Evolutionary conservation across 2,888 invertebrate species (phyloP).

Genomic region (Leucozona laternaria): DNA sequence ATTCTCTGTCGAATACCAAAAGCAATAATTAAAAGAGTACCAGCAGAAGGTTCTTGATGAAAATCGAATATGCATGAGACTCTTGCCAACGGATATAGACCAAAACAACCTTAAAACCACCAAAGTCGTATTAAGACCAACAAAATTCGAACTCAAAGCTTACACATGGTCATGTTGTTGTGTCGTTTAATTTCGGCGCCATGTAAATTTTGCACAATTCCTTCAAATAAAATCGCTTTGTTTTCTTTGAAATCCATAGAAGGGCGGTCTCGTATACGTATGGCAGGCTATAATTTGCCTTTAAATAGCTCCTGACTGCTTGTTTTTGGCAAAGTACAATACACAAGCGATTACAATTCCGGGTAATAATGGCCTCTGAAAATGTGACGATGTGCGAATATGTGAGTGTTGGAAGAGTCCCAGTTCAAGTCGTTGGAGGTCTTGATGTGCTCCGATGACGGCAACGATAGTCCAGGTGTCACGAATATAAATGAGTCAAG

Average conservation of each 20-base stretch:
- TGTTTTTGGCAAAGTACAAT: constrained; percentile 52
- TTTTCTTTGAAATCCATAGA: background rate
- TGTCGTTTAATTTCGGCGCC: constrained; percentile 58
- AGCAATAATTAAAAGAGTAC: constrained; percentile 36
- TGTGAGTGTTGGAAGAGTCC: background rate
- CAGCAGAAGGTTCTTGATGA: constrained; percentile 3
- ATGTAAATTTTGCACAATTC: constrained; percentile 58
- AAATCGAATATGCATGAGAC: constrained; percentile 15
- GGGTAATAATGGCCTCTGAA: constrained; percentile 17
- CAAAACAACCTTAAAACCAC: background rate
- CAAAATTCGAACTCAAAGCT: constrained; percentile 20
- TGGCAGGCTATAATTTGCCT: constrained; percentile 9
- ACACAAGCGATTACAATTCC: constrained; percentile 34
- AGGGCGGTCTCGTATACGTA: background rate
- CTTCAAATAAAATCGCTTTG: constrained; percentile 33
- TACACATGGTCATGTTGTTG: constrained; percentile 40
- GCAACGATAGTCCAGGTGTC: constrained; percentile 22
- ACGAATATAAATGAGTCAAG: constrained; percentile 51
- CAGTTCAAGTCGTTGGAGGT: background rate
- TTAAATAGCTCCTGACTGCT: constrained; percentile 22
- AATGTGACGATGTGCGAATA: constrained; percentile 11
- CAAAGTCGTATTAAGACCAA: background rate
- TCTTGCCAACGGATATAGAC: constrained; percentile 26
- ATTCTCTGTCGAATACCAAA: constrained; percentile 20
- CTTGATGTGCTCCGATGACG: background rate